Percentiles rank a stretch among this genome's conserved stretches.
These are phyloP conservation scores for Mesorhabditis sp. DNA, from an alignment of 2,888 invertebrate species.

Conservation along the genomic window DNA sequence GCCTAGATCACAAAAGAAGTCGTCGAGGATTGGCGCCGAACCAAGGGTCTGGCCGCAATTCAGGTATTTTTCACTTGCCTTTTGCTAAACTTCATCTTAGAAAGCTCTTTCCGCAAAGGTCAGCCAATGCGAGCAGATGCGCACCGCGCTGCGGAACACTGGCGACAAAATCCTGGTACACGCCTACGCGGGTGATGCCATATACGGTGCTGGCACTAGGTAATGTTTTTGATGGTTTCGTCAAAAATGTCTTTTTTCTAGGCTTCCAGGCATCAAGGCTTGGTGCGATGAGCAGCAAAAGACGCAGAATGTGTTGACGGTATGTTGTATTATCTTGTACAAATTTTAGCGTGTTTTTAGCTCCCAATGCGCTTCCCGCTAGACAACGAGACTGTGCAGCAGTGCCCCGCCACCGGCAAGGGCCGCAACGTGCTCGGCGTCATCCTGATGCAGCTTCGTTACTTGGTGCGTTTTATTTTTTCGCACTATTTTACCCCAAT, in stretches of 20 bases:
- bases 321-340: not conserved
- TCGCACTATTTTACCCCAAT: too few species aligned
- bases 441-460: conserved; percentile 33
- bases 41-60: conserved; percentile 27
- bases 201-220: conserved; percentile 27
- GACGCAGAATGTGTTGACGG: not conserved
- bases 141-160: conserved; percentile 32
- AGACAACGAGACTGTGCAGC: conserved; percentile 19
- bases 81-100: conserved; percentile 11
- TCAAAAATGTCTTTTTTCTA: conserved; percentile 10
- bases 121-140: conserved; percentile 27
- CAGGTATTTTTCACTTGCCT: conserved; percentile 11
- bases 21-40: conserved; percentile 29
- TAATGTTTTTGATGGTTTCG: conserved; percentile 4
- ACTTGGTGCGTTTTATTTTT: not conserved
- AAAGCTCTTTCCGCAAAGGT: conserved; percentile 30
- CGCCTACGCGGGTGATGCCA: conserved; percentile 27
- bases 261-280: conserved; percentile 17
- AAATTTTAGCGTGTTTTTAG: not conserved
- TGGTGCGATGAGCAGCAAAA: conserved; percentile 26
- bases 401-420: conserved; percentile 24
- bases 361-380: conserved; percentile 30
- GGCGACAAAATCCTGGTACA: conserved; percentile 36
- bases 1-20: conserved; percentile 19
- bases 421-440: conserved; percentile 37